These are phyloP conservation scores for Scotopteryx bipunctaria DNA, from an alignment of 2,888 invertebrate genomes.

Conservation along the genomic window DNA sequence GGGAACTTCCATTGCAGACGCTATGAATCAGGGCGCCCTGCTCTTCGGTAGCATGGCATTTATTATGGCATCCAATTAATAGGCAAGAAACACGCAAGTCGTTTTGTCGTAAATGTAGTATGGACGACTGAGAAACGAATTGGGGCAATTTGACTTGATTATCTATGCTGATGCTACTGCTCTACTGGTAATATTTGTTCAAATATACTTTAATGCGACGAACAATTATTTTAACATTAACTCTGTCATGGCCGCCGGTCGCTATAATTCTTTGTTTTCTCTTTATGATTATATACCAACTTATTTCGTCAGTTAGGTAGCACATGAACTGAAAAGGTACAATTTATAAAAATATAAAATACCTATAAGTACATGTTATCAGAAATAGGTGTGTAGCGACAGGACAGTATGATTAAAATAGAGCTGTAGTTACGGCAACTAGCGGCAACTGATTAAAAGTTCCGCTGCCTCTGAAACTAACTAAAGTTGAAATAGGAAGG, in stretches of 20 bases:
- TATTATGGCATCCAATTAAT: slow-evolving; percentile 14
- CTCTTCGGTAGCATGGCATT: background rate
- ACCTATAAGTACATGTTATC: too few species aligned
- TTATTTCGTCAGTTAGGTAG: too few species aligned
- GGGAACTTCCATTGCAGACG: slow-evolving; percentile 6
- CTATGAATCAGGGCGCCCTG: slow-evolving; percentile 18
- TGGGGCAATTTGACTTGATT: slow-evolving; percentile 13
- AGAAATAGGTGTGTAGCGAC: too few species aligned
- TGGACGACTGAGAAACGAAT: slow-evolving; percentile 5
- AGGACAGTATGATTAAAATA: too few species aligned
- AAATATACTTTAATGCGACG: slow-evolving; percentile 12
- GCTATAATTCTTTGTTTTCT: too few species aligned
- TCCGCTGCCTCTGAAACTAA: background rate
- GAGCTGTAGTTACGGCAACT: too few species aligned
- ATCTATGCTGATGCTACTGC: slow-evolving; percentile 1
- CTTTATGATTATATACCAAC: too few species aligned
- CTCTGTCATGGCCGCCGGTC: slow-evolving; percentile 1
- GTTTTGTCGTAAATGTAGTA: background rate
- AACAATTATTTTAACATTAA: slow-evolving; percentile 19
- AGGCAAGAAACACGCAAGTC: slow-evolving; percentile 15
- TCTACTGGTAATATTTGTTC: slow-evolving; percentile 7
- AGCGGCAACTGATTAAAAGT: slow-evolving; percentile 14
- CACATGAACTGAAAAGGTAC: too few species aligned
- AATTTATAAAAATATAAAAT: too few species aligned
- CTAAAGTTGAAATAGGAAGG: background rate